Base-by-base conservation (phyloP, 2,113 vertebrate genomes). In the Pycnonotus jocosus region DNA sequence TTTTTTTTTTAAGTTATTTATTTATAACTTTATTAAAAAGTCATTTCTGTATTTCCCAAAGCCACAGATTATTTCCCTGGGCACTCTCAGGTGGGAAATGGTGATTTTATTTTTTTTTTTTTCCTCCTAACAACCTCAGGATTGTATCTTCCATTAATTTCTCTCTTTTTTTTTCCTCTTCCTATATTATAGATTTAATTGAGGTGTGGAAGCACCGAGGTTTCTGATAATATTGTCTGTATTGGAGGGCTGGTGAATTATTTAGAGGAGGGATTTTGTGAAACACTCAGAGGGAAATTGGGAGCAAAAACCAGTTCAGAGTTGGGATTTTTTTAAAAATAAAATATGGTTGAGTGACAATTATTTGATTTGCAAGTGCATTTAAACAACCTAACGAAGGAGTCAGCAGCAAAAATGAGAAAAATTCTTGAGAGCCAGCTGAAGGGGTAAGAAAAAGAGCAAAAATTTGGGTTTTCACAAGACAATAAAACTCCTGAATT, bases 11-110 rank as follows among this genome's bases (percentile, higher is more conserved):
- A 30, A 13, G 23, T 93, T 84, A 88, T 71, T 96, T 90, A 88
- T 93, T 93, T 92, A 83, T 96, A 92, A 76, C 76, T 95, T 96
- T 91, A 95, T 92, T 88, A 92, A 93, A 94, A 95, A 89, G 71
- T 73, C 14, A 68, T 97, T 95, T 91, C 79, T 81, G 5, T 72
- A 24, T 94, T 92, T 81, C 85, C 90, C 72, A 57, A 69, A 74
- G 60, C 18, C 57, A 54, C 28, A 54, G 69, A 90, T 96, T 45
- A 96, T 91, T 97, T 96, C 86, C 93, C 94, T 38, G 74, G 83
- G 71, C 54, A 24, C 21, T 86, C 90, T 27, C 35, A 68, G 78
- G 73, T 95, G 70, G 58, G 73, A 95, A 89, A 88, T 27, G 65
- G n/a, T 5, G 30, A 58, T 73, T 54, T 87, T n/a, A n/a, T n/a